Conservation (phyloP, 1,140 invertebrate genomes). For the Drosophila mayri region DNA sequence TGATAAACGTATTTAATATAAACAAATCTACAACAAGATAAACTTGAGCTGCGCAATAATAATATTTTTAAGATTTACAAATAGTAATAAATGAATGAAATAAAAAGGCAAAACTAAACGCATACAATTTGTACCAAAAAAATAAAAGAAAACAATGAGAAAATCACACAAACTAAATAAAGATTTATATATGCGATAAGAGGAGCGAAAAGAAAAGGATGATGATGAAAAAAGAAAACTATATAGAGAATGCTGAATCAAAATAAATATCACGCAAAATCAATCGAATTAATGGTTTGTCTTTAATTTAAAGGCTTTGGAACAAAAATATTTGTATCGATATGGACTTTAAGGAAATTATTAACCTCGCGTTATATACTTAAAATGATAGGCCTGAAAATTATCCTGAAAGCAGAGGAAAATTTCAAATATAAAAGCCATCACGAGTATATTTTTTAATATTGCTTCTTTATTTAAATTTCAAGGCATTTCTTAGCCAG, state of each 20-base stretch:
- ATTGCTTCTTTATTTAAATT: constrained; percentile 70
- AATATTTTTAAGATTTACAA: constrained; percentile 78
- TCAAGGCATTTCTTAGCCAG: constrained; percentile 11
- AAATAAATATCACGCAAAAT: constrained; percentile 77
- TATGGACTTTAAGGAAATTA: too few species aligned
- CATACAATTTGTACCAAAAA: constrained; percentile 76
- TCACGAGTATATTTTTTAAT: constrained; percentile 34
- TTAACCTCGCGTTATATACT: too few species aligned
- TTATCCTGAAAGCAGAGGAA: neutral
- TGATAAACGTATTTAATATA: constrained; percentile 66
- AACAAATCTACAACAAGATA: constrained; percentile 55
- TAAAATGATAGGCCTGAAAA: too few species aligned
- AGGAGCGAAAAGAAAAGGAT: constrained; percentile 34
- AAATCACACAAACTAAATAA: constrained; percentile 61
- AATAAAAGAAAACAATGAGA: constrained; percentile 47
- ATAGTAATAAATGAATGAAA: constrained; percentile 57
- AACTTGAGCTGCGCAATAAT: constrained; percentile 75
- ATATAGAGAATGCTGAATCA: constrained; percentile 72
- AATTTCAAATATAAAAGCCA: neutral
- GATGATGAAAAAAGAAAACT: constrained; percentile 38
- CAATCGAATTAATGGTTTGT: constrained; percentile 23
- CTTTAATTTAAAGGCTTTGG: neutral
- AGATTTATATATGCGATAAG: constrained; percentile 65
- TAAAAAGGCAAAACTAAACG: constrained; percentile 51
- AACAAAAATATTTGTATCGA: too few species aligned